Conservation (phyloP, 2,888 invertebrate species). For the Macaria notata region DNA sequence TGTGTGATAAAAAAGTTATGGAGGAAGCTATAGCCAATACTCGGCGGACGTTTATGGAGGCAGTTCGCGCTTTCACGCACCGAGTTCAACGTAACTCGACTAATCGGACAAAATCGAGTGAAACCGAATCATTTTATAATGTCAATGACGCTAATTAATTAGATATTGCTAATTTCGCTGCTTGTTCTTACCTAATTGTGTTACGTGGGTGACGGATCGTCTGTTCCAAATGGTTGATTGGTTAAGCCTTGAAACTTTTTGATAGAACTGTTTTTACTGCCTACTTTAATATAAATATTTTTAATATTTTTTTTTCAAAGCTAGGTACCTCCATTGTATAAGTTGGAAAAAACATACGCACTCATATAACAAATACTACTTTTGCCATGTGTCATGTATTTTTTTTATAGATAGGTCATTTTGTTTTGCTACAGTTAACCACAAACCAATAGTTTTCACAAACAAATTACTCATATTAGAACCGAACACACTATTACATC, state of each 20-base stretch:
- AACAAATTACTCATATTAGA: conserved; percentile 6
- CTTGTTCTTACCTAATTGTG: conserved; percentile 12
- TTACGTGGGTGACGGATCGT: conserved; percentile 13
- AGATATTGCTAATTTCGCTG: conserved; percentile 12
- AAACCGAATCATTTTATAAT: conserved; percentile 38
- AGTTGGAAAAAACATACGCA: too few relatives aligned
- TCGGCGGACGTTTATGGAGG: conserved; percentile 34
- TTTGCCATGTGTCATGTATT: too few relatives aligned
- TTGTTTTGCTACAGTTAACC: conserved; percentile 2
- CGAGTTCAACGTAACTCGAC: conserved; percentile 62
- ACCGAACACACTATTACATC: too few relatives aligned
- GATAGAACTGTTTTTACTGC: not conserved
- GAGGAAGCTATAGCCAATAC: conserved; percentile 39
- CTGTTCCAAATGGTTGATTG: not conserved
- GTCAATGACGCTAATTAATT: conserved; percentile 19
- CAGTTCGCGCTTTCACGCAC: conserved; percentile 35
- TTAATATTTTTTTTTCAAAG: too few relatives aligned
- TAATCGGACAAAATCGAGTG: conserved; percentile 30
- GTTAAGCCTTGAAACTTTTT: not conserved
- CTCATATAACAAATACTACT: too few relatives aligned
- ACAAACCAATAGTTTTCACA: conserved; percentile 1
- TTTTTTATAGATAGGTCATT: too few relatives aligned
- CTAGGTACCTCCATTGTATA: too few relatives aligned
- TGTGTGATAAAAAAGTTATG: too few relatives aligned
- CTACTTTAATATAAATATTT: not conserved